These are phyloP conservation scores for Lissonota sp. DNA, from an alignment of 2,888 invertebrate genomes.

Conservation along the genomic window DNA sequence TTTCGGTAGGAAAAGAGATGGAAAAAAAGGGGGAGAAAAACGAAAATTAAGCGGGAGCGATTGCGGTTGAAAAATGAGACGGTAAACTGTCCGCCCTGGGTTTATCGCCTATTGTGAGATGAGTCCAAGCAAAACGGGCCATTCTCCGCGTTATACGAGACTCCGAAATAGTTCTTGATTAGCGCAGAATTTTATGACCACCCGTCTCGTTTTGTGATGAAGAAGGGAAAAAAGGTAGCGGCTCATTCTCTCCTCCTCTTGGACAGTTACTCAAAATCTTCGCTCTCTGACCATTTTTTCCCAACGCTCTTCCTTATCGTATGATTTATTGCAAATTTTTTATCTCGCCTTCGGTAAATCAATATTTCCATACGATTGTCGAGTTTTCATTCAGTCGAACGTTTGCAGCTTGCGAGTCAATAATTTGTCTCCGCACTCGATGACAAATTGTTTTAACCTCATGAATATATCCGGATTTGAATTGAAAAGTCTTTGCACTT, in stretches of 20 bases:
- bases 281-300: too few relatives aligned
- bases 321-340: too few relatives aligned
- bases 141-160: constrained; percentile 14
- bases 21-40: constrained; percentile 8
- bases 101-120: constrained; percentile 25
- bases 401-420: too few relatives aligned
- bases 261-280: too few relatives aligned
- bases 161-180: constrained; percentile 31
- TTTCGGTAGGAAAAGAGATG: constrained; percentile 1
- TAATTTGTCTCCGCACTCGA: too few relatives aligned
- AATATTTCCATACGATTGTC: too few relatives aligned
- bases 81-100: background rate
- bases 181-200: background rate
- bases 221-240: background rate
- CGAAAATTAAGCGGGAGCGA: constrained; percentile 4
- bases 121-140: background rate
- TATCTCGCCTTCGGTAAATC: too few relatives aligned
- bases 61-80: constrained; percentile 30
- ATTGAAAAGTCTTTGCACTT: constrained; percentile 43
- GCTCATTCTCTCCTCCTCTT: background rate
- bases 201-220: background rate
- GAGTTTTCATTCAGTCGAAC: too few relatives aligned
- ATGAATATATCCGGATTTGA: constrained; percentile 28
- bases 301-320: too few relatives aligned
- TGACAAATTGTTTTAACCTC: background rate